phyloP scores from a whole-genome alignment of 2,888 invertebrate genomes.

The Nomada fabriciana region DNA sequence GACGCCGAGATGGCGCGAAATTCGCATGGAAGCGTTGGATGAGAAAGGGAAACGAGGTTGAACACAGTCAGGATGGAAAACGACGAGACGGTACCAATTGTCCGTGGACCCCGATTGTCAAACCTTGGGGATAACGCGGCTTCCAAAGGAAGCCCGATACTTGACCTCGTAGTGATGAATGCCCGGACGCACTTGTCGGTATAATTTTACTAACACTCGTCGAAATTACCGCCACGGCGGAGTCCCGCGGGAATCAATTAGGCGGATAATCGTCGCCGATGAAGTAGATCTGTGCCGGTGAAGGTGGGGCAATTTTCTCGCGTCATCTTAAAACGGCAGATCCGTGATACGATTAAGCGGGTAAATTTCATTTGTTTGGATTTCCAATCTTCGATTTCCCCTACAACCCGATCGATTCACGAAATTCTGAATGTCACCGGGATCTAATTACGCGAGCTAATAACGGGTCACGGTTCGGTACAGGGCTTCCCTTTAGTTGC shows the following conservation, averaged over 20 bases:
- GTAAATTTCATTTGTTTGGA: neutral
- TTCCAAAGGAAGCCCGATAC: slow-evolving; percentile 39
- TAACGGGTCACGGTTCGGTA: neutral
- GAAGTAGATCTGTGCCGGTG: slow-evolving; percentile 8
- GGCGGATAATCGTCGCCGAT: slow-evolving; percentile 25
- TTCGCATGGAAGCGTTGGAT: slow-evolving; percentile 6
- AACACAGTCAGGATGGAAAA: slow-evolving; percentile 19
- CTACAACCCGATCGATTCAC: neutral
- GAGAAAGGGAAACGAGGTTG: neutral
- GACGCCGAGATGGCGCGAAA: slow-evolving; percentile 2
- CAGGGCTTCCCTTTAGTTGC: too few relatives aligned
- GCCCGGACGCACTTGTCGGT: slow-evolving; percentile 29
- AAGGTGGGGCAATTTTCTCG: slow-evolving; percentile 31
- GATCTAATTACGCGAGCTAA: slow-evolving; percentile 15
- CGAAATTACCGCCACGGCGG: slow-evolving; percentile 30
- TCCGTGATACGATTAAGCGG: neutral
- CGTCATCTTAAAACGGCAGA: slow-evolving; percentile 18
- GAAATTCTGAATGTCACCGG: neutral
- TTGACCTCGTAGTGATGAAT: slow-evolving; percentile 49
- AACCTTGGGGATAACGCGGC: slow-evolving; percentile 21
- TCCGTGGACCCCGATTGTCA: slow-evolving; percentile 35
- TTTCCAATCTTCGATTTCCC: neutral
- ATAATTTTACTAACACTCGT: slow-evolving; percentile 55
- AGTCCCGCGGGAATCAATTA: slow-evolving; percentile 43
- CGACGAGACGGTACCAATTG: slow-evolving; percentile 27